Conservation (phyloP, 2,888 invertebrate species). For the Monochamus alternatus region DNA sequence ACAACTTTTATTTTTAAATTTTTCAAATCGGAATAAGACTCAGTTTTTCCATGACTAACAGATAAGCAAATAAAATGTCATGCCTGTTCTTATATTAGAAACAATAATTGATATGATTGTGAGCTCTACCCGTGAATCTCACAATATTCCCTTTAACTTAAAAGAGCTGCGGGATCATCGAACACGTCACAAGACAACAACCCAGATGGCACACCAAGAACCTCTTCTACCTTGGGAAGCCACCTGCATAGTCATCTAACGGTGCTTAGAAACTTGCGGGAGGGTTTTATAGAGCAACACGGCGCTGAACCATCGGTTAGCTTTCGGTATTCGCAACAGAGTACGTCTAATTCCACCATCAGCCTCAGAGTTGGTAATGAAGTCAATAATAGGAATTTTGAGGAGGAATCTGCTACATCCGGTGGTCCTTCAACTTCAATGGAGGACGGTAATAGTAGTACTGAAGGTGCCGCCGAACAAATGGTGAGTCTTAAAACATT, state of each 20-base stretch:
- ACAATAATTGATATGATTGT: too few species aligned
- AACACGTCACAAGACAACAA: neutral
- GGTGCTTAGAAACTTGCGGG: constrained; percentile 70
- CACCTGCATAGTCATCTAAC: constrained; percentile 67
- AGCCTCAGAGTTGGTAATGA: constrained; percentile 72
- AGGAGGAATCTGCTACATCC: constrained; percentile 28
- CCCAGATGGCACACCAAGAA: constrained; percentile 50
- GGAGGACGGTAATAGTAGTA: constrained; percentile 38
- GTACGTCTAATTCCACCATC: constrained; percentile 77
- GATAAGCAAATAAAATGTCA: too few species aligned
- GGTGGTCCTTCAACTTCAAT: constrained; percentile 59
- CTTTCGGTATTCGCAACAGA: constrained; percentile 75
- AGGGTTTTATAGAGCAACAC: constrained; percentile 75
- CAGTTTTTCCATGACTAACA: too few species aligned
- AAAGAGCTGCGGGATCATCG: neutral
- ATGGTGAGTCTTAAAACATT: constrained; percentile 43
- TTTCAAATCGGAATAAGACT: too few species aligned
- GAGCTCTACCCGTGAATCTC: neutral
- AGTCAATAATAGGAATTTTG: constrained; percentile 38
- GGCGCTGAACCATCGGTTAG: constrained; percentile 76
- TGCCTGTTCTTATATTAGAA: too few species aligned
- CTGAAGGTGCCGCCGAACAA: constrained; percentile 38
- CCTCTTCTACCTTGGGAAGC: constrained; percentile 62
- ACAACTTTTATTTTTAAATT: too few species aligned
- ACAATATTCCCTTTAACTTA: constrained; percentile 2